Evolutionary conservation across 2,797 vertebrate genomes (phyloP).

Genomic region (Ptychobarbus kaznakovi): DNA sequence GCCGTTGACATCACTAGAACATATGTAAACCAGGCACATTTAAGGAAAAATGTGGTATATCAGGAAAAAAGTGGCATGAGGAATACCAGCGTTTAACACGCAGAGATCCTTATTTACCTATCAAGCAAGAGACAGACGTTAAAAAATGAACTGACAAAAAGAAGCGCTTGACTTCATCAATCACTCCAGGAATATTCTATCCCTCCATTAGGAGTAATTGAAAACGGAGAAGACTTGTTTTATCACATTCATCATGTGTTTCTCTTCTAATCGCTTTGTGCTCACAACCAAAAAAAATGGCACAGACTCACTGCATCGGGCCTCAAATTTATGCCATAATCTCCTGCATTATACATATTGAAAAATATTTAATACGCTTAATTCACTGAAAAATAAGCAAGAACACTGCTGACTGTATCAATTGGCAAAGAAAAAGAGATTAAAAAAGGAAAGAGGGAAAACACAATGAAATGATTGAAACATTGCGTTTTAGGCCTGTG

Average conservation of each 20-base stretch:
- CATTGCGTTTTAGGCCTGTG: conserved; percentile 10
- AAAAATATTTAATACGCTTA: conserved; percentile 74
- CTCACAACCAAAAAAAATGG: conserved; percentile 70
- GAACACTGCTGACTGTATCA: conserved; percentile 62
- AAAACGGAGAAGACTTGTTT: conserved; percentile 78
- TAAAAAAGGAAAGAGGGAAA: conserved; percentile 38
- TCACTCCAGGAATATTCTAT: conserved; percentile 78
- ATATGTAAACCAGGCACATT: conserved; percentile 24
- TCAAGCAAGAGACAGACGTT: conserved; percentile 71
- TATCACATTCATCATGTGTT: conserved; percentile 80
- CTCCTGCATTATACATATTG: conserved; percentile 77
- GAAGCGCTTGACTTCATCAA: conserved; percentile 76
- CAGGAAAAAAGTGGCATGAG: conserved; percentile 55
- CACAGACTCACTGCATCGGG: conserved; percentile 66
- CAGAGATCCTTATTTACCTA: conserved; percentile 78
- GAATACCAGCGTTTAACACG: conserved; percentile 71
- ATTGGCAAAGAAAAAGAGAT: conserved; percentile 24
- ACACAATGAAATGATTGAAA: conserved; percentile 37
- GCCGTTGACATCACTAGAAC: conserved; percentile 24
- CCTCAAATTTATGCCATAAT: conserved; percentile 78
- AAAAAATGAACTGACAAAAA: conserved; percentile 82
- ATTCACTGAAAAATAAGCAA: conserved; percentile 71
- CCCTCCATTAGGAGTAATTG: conserved; percentile 80
- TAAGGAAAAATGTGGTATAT: conserved; percentile 15
- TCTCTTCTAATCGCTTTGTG: conserved; percentile 69